Base-by-base conservation (phyloP, 1,140 invertebrate genomes). In the Agraylea sexmaculata region DNA sequence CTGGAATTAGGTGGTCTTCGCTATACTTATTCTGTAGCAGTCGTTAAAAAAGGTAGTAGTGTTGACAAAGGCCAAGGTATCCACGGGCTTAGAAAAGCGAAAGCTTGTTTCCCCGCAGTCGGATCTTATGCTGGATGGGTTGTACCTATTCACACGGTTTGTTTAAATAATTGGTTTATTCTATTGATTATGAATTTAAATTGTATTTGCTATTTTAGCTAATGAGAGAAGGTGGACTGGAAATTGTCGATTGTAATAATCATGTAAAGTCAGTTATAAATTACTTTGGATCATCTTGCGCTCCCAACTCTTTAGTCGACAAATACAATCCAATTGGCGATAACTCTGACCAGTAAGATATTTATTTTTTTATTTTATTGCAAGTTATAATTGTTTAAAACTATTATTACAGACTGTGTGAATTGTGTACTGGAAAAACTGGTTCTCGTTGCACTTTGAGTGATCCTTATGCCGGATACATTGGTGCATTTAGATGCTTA, bases 321-420 rank as follows among this genome's bases (percentile, higher is more conserved):
- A 85, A 88, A 61, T 90, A 93, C 55, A 98, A 97, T 73, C 91
- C 91, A 18, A 83, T 93, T 54, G 91, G 88, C 69, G 76, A 78
- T 51, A 78, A 78, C 53, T 74, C 75, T 12, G 74, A 78, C 49
- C 71, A 76, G 70, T 73, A 51, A 58, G 59, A 56, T 4, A 15
- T 25, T 25, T 25, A 7, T 25, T 25, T 7, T 7, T 25, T 25
- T 25, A 7, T 25, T 25, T 25, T 25, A n/a, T n/a, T 20, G 15
- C 2, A 22, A 37, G 27, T 31, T 40, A 16, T 31, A 10, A 16
- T 40, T 32, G 15, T 38, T 15, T 43, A 17, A 34, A 11, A 19
- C 12, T 18, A n/a, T 39, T 8, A 40, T 47, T 51, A 10, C 35
- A 70, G 71, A 40, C 68, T 96, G 3, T 98, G 93, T 61, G 68